Evolutionary conservation across 2,113 vertebrate species (phyloP).

Genomic region (Pomatostomus ruficeps): DNA sequence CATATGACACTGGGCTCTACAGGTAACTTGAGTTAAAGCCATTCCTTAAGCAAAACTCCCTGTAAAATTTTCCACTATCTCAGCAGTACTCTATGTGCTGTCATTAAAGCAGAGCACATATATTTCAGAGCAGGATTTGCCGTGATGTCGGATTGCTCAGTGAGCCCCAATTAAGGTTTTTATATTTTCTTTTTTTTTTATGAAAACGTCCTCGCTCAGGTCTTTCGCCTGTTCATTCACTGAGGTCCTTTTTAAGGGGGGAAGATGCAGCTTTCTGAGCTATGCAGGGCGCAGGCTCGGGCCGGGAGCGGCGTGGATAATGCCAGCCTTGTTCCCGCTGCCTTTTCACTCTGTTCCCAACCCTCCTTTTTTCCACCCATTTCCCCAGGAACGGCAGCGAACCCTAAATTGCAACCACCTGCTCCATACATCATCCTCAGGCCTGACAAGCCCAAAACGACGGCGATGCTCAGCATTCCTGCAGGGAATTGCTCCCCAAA

Average conservation of each 20-base stretch:
- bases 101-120: slow-evolving; percentile 63
- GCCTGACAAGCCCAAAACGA: neutral
- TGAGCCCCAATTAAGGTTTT: slow-evolving; percentile 51
- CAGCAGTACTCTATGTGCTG: slow-evolving; percentile 73
- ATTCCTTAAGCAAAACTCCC: slow-evolving; percentile 67
- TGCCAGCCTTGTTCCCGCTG: slow-evolving; percentile 57
- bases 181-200: neutral
- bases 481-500: neutral
- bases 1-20: slow-evolving; percentile 71
- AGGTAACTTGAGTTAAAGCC: slow-evolving; percentile 78
- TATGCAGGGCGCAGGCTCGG: neutral
- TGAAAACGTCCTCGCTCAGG: slow-evolving; percentile 29
- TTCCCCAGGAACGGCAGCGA: slow-evolving; percentile 39
- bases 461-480: neutral
- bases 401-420: slow-evolving; percentile 61
- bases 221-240: slow-evolving; percentile 56
- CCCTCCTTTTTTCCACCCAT: slow-evolving; percentile 43
- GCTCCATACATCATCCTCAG: slow-evolving; percentile 21
- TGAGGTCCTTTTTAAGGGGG: slow-evolving; percentile 24
- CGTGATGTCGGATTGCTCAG: slow-evolving; percentile 39
- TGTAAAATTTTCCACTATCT: slow-evolving; percentile 74
- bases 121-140: slow-evolving; percentile 58
- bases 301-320: slow-evolving; percentile 12
- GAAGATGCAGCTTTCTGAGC: slow-evolving; percentile 19
- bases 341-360: slow-evolving; percentile 52